Base-by-base conservation (phyloP, 2,888 invertebrate species). In the Campoplex capitator region DNA sequence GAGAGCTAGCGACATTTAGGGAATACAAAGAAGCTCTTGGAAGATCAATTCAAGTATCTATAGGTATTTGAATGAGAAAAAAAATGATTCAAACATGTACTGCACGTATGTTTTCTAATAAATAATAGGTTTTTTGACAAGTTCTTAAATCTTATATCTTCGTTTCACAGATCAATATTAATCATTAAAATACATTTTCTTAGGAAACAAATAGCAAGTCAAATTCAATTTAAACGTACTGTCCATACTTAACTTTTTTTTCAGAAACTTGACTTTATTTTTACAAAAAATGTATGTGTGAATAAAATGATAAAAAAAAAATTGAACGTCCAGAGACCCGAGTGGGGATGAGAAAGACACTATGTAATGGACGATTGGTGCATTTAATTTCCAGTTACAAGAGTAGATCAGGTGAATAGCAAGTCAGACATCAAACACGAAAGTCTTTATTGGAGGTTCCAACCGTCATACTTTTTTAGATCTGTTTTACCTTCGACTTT, bases 1-100 rank as follows among this genome's bases (percentile, higher is more conserved):
- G 65, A 51, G 58, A 54, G 54, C 62, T 74, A 73, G 82, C 87
- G 87, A 87, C 87, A 87, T 87, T 87, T 87, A 84, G 68, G 78
- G 67, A 82, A 78, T 82, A 84, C 83, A 83, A 86, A 82, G 85
- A 62, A 79, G 75, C 83, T 51, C 77, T 45, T 51, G 83, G 54
- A 75, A 23, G 68, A 75, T 75, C 73, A n/a, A 23, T 71, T 68
- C 16, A n/a, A 75, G 28, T 13, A 35, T 62, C 1, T 62, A 32
- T 32, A 13, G 3, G 32, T 62, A 16, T 16, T 32, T 32, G 62
- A 62, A 62, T 28, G 0, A 16, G 6, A 62, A 32, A 32, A 16
- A 62, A 62, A 62, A 32, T 32, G 0, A 32, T 62, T 32, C 6
- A 62, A 32, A 2, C 7, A 62, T 62, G 18, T 51, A 18, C 6